Conservation (phyloP, 2,888 invertebrate species). For the Chrysolina haemoptera region DNA sequence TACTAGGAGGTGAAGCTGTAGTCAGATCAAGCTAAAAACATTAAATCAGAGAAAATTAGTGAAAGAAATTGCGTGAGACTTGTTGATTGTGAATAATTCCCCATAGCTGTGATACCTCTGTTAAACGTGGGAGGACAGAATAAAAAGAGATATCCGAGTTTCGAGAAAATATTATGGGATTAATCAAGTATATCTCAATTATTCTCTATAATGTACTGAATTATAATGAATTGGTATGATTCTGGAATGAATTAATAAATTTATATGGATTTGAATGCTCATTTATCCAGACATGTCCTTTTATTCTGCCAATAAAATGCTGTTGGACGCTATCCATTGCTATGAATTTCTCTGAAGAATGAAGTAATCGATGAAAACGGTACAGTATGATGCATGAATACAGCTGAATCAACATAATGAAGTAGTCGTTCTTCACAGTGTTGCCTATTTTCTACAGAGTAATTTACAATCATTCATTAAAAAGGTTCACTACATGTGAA, state of each 20-base stretch:
- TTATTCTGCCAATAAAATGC: neutral
- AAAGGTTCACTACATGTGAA: neutral
- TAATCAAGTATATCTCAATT: too few relatives aligned
- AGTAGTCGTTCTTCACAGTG: too few relatives aligned
- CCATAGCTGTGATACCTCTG: neutral
- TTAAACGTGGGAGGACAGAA: neutral
- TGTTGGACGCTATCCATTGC: conserved; percentile 7
- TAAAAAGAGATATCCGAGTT: neutral
- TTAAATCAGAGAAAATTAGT: neutral
- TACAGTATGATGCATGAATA: neutral
- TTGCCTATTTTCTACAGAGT: too few relatives aligned
- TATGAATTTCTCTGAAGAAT: neutral
- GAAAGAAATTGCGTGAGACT: neutral
- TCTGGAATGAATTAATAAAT: too few relatives aligned
- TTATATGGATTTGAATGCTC: too few relatives aligned
- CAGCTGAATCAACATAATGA: too few relatives aligned
- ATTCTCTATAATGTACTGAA: too few relatives aligned
- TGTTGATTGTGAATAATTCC: neutral
- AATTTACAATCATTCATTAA: neutral
- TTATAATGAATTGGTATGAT: too few relatives aligned
- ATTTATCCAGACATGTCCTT: neutral
- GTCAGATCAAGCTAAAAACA: conserved; percentile 23
- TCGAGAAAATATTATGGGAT: too few relatives aligned
- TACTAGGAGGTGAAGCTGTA: conserved; percentile 11
- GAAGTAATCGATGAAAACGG: too few relatives aligned